Base-by-base conservation (phyloP, 2,113 vertebrate genomes). In the Gallinago jamesoni region DNA sequence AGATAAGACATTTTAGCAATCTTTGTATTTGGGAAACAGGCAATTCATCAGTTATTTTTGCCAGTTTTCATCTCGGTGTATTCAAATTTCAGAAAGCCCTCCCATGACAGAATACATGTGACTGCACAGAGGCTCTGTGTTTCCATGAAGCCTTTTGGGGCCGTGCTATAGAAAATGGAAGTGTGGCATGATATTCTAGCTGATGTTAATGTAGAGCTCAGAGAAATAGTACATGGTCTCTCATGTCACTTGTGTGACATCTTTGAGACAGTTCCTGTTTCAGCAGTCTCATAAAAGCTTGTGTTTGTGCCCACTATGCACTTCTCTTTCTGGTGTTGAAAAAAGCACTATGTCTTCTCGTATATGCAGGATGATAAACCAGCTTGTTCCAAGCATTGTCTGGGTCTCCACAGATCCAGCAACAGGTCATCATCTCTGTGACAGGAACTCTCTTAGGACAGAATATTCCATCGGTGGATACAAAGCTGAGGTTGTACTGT, bases 241-340 rank as follows among this genome's bases (percentile, higher is more conserved):
- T 33, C 16, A 2, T 14, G 45, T 45, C 12, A 24, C 31, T 82
- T 0, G 1, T 31, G 35, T 43, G 66, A 23, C 3, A 1, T 30
- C 50, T 79, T 55, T 25, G 14, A 74, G 62, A 22, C 12, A 10
- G 14, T 27, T 70, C 45, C 43, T 45, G 30, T 15, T 59, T 30
- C 30, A 21, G 30, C 15, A 79, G 50, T 35, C 35, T 70, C 21
- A 5, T 7, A 43, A 33, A 57, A 70, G 2, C 39, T 73, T 27
- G 6, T 16, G 20, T 24, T 68, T 1, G 4, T 30, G 50, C 28
- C 13, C 11, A 2, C 39, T 6, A 14, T 17, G 14, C 4, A 0
- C 43, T 47, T 68, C 9, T n/a, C 48, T 50, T 37, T 50, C 23
- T 16, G 28, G n/a, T 12, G n/a, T 18, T 43, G n/a, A 31, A 22